phyloP scores from a whole-genome alignment of 1,140 invertebrate genomes.

The Heliconius hewitsoni region DNA sequence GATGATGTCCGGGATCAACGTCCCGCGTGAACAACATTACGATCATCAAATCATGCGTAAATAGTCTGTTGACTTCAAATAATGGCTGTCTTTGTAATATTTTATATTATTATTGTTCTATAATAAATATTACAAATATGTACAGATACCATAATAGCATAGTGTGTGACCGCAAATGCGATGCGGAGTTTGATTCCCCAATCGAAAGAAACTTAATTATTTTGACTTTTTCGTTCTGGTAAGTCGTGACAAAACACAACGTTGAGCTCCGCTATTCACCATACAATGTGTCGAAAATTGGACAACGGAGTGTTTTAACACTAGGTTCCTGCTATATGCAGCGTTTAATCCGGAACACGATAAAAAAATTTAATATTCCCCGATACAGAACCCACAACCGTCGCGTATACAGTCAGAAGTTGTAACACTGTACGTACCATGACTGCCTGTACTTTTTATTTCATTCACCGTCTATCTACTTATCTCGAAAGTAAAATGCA shows the following conservation, averaged over 20 bases:
- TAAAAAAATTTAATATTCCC: too few relatives aligned
- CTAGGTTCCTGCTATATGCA: not conserved
- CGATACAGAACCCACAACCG: too few relatives aligned
- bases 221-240: too few relatives aligned
- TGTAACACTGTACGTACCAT: too few relatives aligned
- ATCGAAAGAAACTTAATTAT: not conserved
- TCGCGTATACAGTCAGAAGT: not conserved
- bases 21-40: not conserved
- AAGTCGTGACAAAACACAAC: too few relatives aligned
- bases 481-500: slow-evolving; percentile 7
- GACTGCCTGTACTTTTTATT: too few relatives aligned
- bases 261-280: not conserved
- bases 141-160: not conserved
- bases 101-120: not conserved
- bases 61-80: slow-evolving; percentile 4
- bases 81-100: not conserved
- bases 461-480: not conserved
- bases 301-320: not conserved
- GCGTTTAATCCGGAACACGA: too few relatives aligned
- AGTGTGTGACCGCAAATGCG: not conserved
- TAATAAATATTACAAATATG: not conserved
- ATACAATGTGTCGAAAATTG: not conserved
- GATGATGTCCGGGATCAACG: slow-evolving; percentile 11
- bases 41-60: slow-evolving; percentile 14
- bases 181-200: not conserved